These are phyloP conservation scores for Apoda limacodes DNA, from an alignment of 2,888 invertebrate species.

Conservation along the genomic window DNA sequence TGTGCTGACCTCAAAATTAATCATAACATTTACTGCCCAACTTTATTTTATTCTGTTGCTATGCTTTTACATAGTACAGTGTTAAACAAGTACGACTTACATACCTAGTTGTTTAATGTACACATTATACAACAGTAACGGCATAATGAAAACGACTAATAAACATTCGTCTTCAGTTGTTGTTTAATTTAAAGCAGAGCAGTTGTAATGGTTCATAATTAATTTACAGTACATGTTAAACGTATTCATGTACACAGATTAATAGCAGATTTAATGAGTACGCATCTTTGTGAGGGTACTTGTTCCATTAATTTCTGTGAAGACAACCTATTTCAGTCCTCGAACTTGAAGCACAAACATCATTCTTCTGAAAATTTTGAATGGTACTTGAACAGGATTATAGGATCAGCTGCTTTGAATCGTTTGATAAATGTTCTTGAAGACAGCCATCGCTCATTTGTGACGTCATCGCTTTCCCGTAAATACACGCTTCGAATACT, in stretches of 20 bases:
- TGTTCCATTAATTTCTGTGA: constrained; percentile 42
- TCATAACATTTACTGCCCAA: too few relatives aligned
- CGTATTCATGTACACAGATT: constrained; percentile 20
- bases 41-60: too few relatives aligned
- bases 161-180: constrained; percentile 1
- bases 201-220: constrained; percentile 29
- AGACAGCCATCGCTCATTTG: too few relatives aligned
- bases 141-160: too few relatives aligned
- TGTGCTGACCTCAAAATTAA: too few relatives aligned
- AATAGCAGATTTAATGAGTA: constrained; percentile 29
- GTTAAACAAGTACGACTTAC: too few relatives aligned
- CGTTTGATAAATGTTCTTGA: constrained; percentile 43
- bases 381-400: constrained; percentile 29
- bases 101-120: too few relatives aligned
- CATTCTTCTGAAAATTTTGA: constrained; percentile 33
- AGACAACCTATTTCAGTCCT: constrained; percentile 37
- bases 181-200: constrained; percentile 5
- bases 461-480: too few relatives aligned
- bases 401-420: constrained; percentile 38
- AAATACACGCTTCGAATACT: too few relatives aligned
- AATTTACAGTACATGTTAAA: constrained; percentile 28
- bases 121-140: too few relatives aligned
- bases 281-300: constrained; percentile 31
- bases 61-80: too few relatives aligned
- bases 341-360: constrained; percentile 36